Evolutionary conservation across 2,113 vertebrate genomes (phyloP).

Genomic region (Cyprinodon brontotheroides): DNA sequence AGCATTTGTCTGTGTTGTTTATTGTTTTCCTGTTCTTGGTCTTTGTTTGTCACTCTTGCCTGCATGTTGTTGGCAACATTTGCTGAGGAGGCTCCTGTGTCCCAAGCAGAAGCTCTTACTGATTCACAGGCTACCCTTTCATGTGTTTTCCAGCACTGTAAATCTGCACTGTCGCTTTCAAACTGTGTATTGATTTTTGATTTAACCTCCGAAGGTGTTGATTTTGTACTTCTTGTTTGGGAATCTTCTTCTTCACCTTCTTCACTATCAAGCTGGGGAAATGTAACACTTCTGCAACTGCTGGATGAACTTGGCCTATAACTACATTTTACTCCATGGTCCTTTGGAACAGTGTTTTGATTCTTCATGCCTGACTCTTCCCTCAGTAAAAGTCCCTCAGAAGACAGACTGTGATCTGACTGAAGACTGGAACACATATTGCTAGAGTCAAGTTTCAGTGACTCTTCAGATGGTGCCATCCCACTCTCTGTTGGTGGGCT

Average conservation of each 20-base stretch:
- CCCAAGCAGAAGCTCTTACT: conserved; percentile 60
- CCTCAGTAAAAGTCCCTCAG: conserved; percentile 65
- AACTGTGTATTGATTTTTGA: conserved; percentile 58
- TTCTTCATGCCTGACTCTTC: conserved; percentile 46
- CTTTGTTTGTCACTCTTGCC: conserved; percentile 62
- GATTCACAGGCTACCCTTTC: conserved; percentile 58
- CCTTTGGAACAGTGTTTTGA: conserved; percentile 45
- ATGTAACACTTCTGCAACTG: conserved; percentile 56
- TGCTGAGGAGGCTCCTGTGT: conserved; percentile 48
- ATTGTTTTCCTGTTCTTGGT: conserved; percentile 52
- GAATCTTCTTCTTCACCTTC: conserved; percentile 46
- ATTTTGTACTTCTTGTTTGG: conserved; percentile 33
- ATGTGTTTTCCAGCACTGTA: conserved; percentile 41
- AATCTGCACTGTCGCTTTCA: conserved; percentile 56
- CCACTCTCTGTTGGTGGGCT: conserved; percentile 31
- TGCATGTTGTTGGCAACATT: conserved; percentile 41
- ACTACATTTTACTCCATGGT: conserved; percentile 28
- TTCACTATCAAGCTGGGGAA: conserved; percentile 55
- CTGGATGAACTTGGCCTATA: conserved; percentile 59
- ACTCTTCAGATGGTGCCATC: conserved; percentile 32
- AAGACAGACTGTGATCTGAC: conserved; percentile 79
- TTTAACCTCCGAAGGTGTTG: conserved; percentile 44
- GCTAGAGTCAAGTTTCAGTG: conserved; percentile 42
- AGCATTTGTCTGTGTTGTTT: conserved; percentile 65
- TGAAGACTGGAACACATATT: conserved; percentile 70